phyloP scores from a whole-genome alignment of 2,888 invertebrate genomes.

The Agonopterix subpropinquella region DNA sequence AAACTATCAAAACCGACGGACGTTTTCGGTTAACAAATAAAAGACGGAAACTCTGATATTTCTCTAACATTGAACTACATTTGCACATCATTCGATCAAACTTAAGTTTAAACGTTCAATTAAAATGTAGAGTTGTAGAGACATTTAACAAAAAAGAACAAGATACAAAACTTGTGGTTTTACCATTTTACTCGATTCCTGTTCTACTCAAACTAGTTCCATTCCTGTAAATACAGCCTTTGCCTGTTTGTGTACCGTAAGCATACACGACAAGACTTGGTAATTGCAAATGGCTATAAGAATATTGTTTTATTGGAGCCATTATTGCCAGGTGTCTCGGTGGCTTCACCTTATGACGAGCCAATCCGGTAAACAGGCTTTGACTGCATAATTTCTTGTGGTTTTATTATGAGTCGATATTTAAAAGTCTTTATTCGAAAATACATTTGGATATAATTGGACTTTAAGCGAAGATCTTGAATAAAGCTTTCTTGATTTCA shows the following conservation, averaged over 20 bases:
- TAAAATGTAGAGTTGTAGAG: background rate
- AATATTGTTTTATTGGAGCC: conserved; percentile 38
- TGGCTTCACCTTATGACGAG: conserved; percentile 7
- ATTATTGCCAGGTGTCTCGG: conserved; percentile 38
- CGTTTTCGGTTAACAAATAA: no score
- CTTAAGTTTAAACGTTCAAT: background rate
- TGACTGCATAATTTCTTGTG: conserved; percentile 22
- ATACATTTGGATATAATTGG: no score
- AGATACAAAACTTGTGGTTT: background rate
- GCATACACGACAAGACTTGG: conserved; percentile 20
- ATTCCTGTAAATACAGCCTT: conserved; percentile 7
- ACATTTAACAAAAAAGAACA: background rate
- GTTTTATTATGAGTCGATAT: conserved; percentile 8
- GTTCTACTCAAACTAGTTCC: conserved; percentile 5
- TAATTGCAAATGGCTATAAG: conserved; percentile 24
- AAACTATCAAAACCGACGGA: no score
- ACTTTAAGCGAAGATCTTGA: no score
- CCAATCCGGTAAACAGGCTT: conserved; percentile 23
- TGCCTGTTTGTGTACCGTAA: conserved; percentile 16
- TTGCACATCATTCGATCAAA: no score
- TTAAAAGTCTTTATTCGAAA: background rate
- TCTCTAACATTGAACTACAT: no score
- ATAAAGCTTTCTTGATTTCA: no score
- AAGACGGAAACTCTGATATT: no score
- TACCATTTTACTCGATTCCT: conserved; percentile 4